Conservation (phyloP, 2,797 vertebrate genomes). For the Amazona finschi region DNA sequence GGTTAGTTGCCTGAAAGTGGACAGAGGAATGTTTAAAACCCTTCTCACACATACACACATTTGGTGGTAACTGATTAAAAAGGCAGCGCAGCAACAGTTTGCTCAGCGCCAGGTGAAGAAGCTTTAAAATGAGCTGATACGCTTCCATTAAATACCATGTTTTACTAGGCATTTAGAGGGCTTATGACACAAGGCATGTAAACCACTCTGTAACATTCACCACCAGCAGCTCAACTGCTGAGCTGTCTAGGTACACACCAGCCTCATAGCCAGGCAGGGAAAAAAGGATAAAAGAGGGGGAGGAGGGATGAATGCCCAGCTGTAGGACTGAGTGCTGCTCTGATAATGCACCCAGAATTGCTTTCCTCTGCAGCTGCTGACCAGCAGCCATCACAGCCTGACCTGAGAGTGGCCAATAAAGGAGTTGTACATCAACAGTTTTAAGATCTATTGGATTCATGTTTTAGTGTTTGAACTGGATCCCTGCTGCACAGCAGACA, state of each 20-base stretch:
- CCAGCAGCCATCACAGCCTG: neutral
- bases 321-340: neutral
- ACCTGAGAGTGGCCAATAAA: neutral
- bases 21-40: slow-evolving; percentile 42
- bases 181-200: slow-evolving; percentile 28
- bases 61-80: slow-evolving; percentile 64
- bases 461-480: neutral
- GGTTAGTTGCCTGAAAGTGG: slow-evolving; percentile 30
- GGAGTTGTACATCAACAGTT: neutral
- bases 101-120: slow-evolving; percentile 35
- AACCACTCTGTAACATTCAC: neutral
- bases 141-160: slow-evolving; percentile 44
- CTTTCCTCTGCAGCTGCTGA: neutral
- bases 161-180: slow-evolving; percentile 48
- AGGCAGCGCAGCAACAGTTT: neutral
- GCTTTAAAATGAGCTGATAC: slow-evolving; percentile 47
- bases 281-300: neutral
- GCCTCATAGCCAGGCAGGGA: neutral
- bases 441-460: neutral
- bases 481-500: neutral
- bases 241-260: neutral
- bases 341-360: neutral
- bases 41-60: neutral
- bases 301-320: neutral
- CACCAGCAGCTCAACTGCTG: slow-evolving; percentile 23